Base-by-base conservation (phyloP, 2,113 vertebrate species). In the Phalacrocorax aristotelis region DNA sequence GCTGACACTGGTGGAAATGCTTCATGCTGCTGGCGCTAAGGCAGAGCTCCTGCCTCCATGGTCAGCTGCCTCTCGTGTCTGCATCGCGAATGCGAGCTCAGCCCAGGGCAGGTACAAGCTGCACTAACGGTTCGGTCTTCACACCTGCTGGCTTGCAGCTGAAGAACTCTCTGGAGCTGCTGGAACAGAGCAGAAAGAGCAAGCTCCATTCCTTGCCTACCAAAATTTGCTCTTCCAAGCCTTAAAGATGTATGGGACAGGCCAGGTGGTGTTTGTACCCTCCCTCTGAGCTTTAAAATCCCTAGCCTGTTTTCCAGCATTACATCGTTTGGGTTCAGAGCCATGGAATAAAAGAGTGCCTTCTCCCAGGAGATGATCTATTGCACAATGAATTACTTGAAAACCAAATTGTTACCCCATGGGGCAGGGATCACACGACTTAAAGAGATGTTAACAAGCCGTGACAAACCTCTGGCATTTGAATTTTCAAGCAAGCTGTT, bases 401-500 rank as follows among this genome's bases (percentile, higher is more conserved):
- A 80, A 91, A 72, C 60, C 76, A 26, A 87, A 75, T 58, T 60
- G 82, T 92, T 77, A 71, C 79, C 82, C 94, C 85, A 90, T 91
- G 83, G 93, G 81, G 93, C 90, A 97, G 64, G 93, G 91, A 96
- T 96, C 96, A 93, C 87, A 89, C 34, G 36, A 84, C 92, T 91
- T 90, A 60, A 92, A 92, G 91, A 96, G 93, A 96, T 86, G 76
- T 88, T 97, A 97, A 94, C 90, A 68, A 95, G 93, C 93, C 65
- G 6, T 94, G 95, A 96, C 96, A 96, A 96, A 95, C 62, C 87
- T 95, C 88, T 96, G 95, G 95, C 96, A 36, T 12, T 1, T 9
- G 80, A 49, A 29, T 75, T 88, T 88, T 87, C 85, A 72, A 49
- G 90, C 95, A 96, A 97, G 96, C 96, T 96, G 96, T 94, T 97